A percentile compares a stretch with the other conserved stretches of the same genome.
Conservation (phyloP, 2,797 vertebrate genomes). For the Toxotes lorentzi region DNA sequence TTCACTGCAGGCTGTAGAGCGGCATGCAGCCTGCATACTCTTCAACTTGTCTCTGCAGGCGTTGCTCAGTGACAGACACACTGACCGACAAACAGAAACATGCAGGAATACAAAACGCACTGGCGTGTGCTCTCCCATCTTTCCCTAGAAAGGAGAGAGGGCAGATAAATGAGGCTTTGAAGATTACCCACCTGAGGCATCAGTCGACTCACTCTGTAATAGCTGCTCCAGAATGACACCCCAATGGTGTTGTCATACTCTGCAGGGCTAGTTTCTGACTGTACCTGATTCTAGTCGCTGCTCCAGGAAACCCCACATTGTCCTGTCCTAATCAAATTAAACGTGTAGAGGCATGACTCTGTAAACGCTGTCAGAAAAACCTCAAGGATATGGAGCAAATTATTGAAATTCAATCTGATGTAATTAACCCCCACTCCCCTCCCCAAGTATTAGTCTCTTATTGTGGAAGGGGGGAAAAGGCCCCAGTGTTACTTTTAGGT, state of each 20-base stretch:
- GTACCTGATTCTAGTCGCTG: constrained; percentile 49
- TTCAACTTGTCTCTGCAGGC: constrained; percentile 40
- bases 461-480: background rate
- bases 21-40: constrained; percentile 9
- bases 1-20: constrained; percentile 66
- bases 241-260: constrained; percentile 44
- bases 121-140: background rate
- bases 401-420: constrained; percentile 75
- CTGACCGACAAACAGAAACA: constrained; percentile 25
- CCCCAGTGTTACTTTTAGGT: constrained; percentile 33
- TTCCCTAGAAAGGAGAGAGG: constrained; percentile 17
- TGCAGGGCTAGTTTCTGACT: constrained; percentile 39
- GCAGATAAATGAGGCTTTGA: constrained; percentile 27
- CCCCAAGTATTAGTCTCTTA: constrained; percentile 41
- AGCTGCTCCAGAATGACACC: constrained; percentile 57
- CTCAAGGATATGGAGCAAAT: constrained; percentile 71
- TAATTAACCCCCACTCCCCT: constrained; percentile 60
- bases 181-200: constrained; percentile 24
- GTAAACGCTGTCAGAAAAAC: constrained; percentile 52
- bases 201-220: constrained; percentile 33
- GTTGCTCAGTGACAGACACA: constrained; percentile 39
- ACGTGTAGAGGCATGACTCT: constrained; percentile 61
- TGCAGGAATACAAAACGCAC: constrained; percentile 32
- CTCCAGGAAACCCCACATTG: constrained; percentile 57
- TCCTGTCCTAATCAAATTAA: constrained; percentile 76